phyloP scores from a whole-genome alignment of 1,140 invertebrate species.

The Achroia grisella region DNA sequence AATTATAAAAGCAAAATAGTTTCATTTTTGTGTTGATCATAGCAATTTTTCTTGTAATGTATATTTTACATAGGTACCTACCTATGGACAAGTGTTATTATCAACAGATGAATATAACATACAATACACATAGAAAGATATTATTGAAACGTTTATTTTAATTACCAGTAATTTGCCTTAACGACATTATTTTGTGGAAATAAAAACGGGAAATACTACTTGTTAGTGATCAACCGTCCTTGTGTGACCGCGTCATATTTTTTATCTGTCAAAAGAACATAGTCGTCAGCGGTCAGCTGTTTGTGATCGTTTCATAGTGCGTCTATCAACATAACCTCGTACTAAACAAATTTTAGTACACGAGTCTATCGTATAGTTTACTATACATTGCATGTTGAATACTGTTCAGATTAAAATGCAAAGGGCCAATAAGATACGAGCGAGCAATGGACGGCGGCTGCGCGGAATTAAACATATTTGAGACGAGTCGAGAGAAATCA shows the following conservation, averaged over 20 bases:
- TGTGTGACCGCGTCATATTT: constrained; percentile 61
- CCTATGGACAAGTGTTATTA: too few relatives aligned
- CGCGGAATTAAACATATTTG: constrained; percentile 4
- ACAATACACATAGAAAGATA: too few relatives aligned
- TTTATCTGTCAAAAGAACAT: constrained; percentile 54
- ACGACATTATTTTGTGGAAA: too few relatives aligned
- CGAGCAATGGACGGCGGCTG: constrained; percentile 39
- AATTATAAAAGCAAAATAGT: too few relatives aligned
- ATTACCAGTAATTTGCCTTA: too few relatives aligned
- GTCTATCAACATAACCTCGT: constrained; percentile 50
- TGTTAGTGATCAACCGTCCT: constrained; percentile 53
- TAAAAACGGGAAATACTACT: constrained; percentile 56
- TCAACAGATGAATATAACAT: too few relatives aligned
- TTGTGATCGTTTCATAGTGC: constrained; percentile 52
- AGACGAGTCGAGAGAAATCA: constrained; percentile 32
- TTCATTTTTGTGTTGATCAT: too few relatives aligned
- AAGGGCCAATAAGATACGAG: background rate
- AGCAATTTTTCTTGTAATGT: too few relatives aligned
- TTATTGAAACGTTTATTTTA: too few relatives aligned
- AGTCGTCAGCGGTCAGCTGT: constrained; percentile 61
- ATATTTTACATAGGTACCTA: too few relatives aligned
- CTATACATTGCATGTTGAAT: constrained; percentile 21
- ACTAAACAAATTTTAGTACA: constrained; percentile 16
- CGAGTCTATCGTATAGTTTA: constrained; percentile 3
- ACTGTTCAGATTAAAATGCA: background rate